Percentiles rank a stretch among this genome's conserved stretches.
phyloP scores from a whole-genome alignment of 2,888 invertebrate species.

The Bellardia pandia region DNA sequence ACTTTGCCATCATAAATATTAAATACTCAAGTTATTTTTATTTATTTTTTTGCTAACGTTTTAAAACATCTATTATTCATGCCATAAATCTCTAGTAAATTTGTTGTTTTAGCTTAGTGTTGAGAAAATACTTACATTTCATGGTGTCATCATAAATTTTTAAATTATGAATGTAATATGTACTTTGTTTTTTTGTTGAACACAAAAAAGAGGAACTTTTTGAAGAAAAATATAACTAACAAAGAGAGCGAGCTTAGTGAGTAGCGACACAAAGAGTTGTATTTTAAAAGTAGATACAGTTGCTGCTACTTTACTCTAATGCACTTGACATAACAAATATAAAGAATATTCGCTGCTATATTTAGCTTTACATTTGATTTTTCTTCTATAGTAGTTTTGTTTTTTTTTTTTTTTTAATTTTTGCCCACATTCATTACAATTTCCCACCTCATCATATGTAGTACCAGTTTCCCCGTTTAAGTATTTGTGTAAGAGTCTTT shows the following conservation, averaged over 20 bases:
- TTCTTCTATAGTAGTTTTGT: background rate
- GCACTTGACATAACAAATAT: slow-evolving; percentile 70
- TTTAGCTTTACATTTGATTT: slow-evolving; percentile 50
- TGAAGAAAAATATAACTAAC: background rate
- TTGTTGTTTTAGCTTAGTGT: slow-evolving; percentile 16
- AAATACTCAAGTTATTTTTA: slow-evolving; percentile 24
- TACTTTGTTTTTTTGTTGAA: background rate
- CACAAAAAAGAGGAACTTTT: background rate
- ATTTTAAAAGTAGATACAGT: slow-evolving; percentile 49
- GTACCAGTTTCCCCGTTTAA: background rate
- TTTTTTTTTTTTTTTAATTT: background rate
- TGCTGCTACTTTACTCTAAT: slow-evolving; percentile 62
- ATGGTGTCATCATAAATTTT: slow-evolving; percentile 63
- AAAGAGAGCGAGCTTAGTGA: background rate
- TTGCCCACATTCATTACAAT: slow-evolving; percentile 23
- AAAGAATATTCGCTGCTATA: slow-evolving; percentile 33
- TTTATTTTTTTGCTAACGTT: slow-evolving; percentile 16
- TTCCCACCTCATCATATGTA: background rate
- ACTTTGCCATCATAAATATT: slow-evolving; percentile 53
- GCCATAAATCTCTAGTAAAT: slow-evolving; percentile 47
- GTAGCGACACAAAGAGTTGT: background rate
- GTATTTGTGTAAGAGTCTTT: background rate
- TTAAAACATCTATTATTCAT: slow-evolving; percentile 42
- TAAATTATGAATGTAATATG: slow-evolving; percentile 54
- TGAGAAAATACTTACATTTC: slow-evolving; percentile 30